Conservation (phyloP, 2,113 vertebrate genomes). For the Neolamprologus tretocephalus region DNA sequence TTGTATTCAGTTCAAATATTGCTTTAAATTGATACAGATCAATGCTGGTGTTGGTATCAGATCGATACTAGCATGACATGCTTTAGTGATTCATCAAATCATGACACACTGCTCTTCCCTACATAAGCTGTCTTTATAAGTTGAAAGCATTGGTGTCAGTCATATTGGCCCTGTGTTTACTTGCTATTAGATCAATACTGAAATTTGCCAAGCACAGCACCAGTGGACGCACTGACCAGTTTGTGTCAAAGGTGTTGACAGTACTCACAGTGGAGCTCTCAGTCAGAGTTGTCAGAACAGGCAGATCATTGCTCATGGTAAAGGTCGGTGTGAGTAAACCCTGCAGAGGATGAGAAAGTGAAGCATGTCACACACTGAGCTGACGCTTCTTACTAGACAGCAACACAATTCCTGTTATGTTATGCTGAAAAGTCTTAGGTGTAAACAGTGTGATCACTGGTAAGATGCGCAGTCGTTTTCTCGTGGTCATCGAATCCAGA, state of each 20-base stretch:
- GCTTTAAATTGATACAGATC: not conserved
- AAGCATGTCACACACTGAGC: not conserved
- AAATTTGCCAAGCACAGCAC: not conserved
- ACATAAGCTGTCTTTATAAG: not conserved
- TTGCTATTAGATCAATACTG: not conserved
- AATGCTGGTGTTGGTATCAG: not conserved
- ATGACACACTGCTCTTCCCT: not conserved
- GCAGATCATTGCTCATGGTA: conserved; percentile 88
- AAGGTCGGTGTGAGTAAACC: conserved; percentile 61
- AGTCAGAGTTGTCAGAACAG: conserved; percentile 80
- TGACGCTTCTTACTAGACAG: not conserved
- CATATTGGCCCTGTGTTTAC: not conserved
- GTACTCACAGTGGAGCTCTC: conserved; percentile 82
- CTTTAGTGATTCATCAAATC: not conserved
- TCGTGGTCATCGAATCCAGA: not conserved
- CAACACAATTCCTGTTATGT: not conserved
- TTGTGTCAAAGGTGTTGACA: not conserved
- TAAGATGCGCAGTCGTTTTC: not conserved
- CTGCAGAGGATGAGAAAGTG: conserved; percentile 25
- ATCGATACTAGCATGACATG: not conserved
- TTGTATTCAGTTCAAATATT: not conserved
- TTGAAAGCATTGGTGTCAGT: not conserved
- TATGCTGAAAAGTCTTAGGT: not conserved
- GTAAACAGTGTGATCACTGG: not conserved
- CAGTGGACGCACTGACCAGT: not conserved